Conservation (phyloP, 30 jellyfish, hydroid and myxozoan genomes). For the Chrysaora quinquecirrha region DNA sequence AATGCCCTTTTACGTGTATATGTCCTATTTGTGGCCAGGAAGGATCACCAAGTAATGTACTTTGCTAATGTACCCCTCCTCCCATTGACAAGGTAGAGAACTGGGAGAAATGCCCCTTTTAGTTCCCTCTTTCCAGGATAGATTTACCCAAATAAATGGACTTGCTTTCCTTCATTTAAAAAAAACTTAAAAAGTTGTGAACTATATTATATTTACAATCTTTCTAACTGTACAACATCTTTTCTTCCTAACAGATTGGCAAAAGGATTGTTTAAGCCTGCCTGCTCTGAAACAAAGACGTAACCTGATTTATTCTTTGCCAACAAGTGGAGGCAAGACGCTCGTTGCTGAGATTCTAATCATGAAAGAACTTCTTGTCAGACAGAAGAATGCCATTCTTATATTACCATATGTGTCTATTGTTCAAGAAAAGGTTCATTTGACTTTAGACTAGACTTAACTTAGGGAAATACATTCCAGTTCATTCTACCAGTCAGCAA, state of each 20-base stretch:
- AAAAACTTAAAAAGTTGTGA: too few relatives aligned
- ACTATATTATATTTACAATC: too few relatives aligned
- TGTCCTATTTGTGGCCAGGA: too few relatives aligned
- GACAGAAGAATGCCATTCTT: conserved; percentile 71
- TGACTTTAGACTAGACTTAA: too few relatives aligned
- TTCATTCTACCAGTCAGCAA: too few relatives aligned
- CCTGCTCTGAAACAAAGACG: conserved; percentile 55
- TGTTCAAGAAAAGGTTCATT: conserved; percentile 93
- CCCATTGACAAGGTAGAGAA: background rate
- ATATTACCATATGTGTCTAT: conserved; percentile 96
- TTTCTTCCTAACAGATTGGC: conserved; percentile 82
- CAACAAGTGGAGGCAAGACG: conserved; percentile 99
- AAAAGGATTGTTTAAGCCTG: conserved; percentile 74
- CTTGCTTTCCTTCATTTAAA: too few relatives aligned
- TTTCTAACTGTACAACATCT: background rate
- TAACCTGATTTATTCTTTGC: conserved; percentile 89
- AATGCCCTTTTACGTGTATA: too few relatives aligned
- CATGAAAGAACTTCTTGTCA: conserved; percentile 79
- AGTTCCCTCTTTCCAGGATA: background rate
- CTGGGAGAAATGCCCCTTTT: background rate
- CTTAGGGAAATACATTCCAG: too few relatives aligned
- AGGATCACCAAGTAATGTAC: too few relatives aligned
- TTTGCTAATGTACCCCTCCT: background rate
- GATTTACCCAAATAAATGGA: too few relatives aligned
- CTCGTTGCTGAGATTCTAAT: conserved; percentile 94